Evolutionary conservation across 2,888 invertebrate genomes (phyloP).

Genomic region (Brassicogethes aeneus): DNA sequence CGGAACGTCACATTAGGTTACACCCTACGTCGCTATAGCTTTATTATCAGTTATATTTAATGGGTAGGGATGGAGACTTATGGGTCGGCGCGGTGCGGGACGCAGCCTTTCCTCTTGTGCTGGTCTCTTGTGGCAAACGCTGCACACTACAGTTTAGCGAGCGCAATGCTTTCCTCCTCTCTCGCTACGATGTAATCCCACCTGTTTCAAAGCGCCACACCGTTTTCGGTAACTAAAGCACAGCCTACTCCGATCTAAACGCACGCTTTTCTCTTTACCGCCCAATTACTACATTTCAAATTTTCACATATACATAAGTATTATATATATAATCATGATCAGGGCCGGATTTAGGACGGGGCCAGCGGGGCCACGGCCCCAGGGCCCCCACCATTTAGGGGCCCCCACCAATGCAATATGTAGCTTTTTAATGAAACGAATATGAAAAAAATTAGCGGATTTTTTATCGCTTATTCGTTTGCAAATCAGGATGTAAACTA

Average conservation of each 20-base stretch:
- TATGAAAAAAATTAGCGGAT: no score
- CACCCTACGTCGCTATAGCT: constrained; percentile 26
- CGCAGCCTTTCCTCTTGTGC: constrained; percentile 24
- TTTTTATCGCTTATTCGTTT: no score
- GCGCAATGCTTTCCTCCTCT: constrained; percentile 16
- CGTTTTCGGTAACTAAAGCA: constrained; percentile 17
- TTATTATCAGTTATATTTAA: constrained; percentile 21
- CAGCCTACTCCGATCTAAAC: background rate
- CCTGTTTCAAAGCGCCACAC: constrained; percentile 23
- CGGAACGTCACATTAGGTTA: constrained; percentile 19
- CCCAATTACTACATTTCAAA: no score
- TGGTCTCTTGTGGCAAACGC: constrained; percentile 36
- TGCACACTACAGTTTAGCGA: constrained; percentile 13
- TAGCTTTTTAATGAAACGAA: no score
- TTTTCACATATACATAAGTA: no score
- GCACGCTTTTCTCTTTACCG: background rate
- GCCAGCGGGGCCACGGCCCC: no score
- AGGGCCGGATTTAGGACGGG: no score
- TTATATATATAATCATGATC: no score
- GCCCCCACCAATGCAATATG: no score
- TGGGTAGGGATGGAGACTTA: constrained; percentile 22
- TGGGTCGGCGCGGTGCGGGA: constrained; percentile 11
- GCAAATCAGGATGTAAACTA: no score
- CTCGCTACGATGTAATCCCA: constrained; percentile 15
- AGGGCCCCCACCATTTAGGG: no score